Evolutionary conservation across 2,888 invertebrate genomes (phyloP).

Genomic region (Limenitis camilla): DNA sequence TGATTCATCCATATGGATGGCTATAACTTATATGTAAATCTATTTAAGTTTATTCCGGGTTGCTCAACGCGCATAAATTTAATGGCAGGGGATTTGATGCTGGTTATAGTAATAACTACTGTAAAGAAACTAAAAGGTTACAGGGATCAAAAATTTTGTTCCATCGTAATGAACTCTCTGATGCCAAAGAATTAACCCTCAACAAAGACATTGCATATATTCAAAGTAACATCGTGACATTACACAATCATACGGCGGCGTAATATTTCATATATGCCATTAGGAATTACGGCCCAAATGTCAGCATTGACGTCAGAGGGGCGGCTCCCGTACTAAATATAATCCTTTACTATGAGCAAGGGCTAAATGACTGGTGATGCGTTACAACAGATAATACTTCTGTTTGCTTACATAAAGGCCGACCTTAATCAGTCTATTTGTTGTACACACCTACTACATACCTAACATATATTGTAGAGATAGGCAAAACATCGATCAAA

Average conservation of each 20-base stretch:
- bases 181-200: not conserved
- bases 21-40: no score
- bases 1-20: no score
- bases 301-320: slow-evolving; percentile 66
- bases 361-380: slow-evolving; percentile 18
- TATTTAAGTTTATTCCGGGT: no score
- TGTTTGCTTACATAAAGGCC: slow-evolving; percentile 3
- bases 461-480: not conserved
- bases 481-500: no score
- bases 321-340: slow-evolving; percentile 54
- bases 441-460: not conserved
- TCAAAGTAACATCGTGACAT: slow-evolving; percentile 2
- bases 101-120: no score
- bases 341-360: slow-evolving; percentile 29
- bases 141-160: no score
- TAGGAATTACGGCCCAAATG: slow-evolving; percentile 51
- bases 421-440: not conserved
- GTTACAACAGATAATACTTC: slow-evolving; percentile 6
- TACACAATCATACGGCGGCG: slow-evolving; percentile 17
- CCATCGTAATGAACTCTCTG: no score
- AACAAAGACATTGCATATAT: not conserved
- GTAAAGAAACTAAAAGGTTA: no score
- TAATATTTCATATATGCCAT: slow-evolving; percentile 34
- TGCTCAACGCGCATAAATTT: no score
- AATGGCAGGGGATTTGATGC: no score